phyloP scores from a whole-genome alignment of 2,888 invertebrate genomes.

The Herminia tarsipennalis region DNA sequence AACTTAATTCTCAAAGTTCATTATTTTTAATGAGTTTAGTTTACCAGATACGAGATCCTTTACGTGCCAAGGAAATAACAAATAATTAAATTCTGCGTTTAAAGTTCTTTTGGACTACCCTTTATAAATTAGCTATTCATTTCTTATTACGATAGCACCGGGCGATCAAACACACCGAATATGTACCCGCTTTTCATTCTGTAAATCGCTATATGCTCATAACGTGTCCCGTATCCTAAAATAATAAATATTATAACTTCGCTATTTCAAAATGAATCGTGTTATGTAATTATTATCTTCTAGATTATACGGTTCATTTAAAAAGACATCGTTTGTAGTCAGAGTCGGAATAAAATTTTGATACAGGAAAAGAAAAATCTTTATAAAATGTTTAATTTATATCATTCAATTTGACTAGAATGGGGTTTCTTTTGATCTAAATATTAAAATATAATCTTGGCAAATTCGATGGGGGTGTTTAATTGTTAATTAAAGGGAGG shows the following conservation, averaged over 20 bases:
- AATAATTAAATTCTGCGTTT: too few species aligned
- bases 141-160: too few species aligned
- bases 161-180: too few species aligned
- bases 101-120: too few species aligned
- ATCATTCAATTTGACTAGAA: constrained; percentile 17
- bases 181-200: too few species aligned
- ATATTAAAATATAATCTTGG: not conserved
- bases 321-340: constrained; percentile 29
- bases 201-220: not conserved
- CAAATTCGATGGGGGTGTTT: constrained; percentile 7
- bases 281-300: constrained; percentile 42
- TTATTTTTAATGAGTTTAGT: too few species aligned
- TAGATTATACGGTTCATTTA: constrained; percentile 40
- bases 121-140: too few species aligned
- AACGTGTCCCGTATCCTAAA: not conserved
- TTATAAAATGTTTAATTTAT: constrained; percentile 23
- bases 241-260: constrained; percentile 30
- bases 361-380: constrained; percentile 13
- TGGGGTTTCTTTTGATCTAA: constrained; percentile 12
- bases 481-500: constrained; percentile 29
- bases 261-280: constrained; percentile 37
- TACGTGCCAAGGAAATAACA: too few species aligned
- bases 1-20: too few species aligned
- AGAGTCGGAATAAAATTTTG: constrained; percentile 16
- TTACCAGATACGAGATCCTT: too few species aligned